A percentile compares a stretch with the other conserved stretches of the same genome.
phyloP scores from a whole-genome alignment of 2,113 vertebrate species.

The Syngnathus floridae region DNA sequence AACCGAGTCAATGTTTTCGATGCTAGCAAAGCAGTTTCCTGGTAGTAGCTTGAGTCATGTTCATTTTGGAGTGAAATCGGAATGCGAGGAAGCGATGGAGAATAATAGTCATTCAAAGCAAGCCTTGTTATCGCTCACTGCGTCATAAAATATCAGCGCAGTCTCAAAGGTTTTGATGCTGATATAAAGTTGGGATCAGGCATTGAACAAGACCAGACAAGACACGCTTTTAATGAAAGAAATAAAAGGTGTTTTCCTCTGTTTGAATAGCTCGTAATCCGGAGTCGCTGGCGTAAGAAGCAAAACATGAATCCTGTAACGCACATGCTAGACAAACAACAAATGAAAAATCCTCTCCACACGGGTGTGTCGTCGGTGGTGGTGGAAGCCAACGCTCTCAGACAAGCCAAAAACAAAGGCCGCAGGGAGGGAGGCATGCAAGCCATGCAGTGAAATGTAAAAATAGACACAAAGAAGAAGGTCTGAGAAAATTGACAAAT shows the following conservation, averaged over 20 bases:
- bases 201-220: neutral
- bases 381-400: neutral
- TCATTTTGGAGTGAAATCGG: neutral
- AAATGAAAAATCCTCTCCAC: neutral
- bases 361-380: neutral
- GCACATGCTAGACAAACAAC: neutral
- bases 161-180: conserved; percentile 64
- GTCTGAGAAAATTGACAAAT: neutral
- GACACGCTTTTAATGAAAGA: neutral
- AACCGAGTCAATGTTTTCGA: neutral
- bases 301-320: neutral
- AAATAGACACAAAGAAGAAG: neutral
- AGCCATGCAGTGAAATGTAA: neutral
- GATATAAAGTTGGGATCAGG: neutral
- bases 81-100: neutral
- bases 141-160: conserved; percentile 49
- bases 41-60: neutral
- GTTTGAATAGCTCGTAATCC: neutral
- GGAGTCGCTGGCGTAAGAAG: neutral
- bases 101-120: conserved; percentile 33
- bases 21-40: neutral
- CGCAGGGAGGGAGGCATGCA: neutral
- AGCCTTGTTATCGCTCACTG: conserved; percentile 35
- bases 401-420: neutral
- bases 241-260: neutral